Base-by-base conservation (phyloP, 2,797 vertebrate genomes). In the Dryobates pubescens region DNA sequence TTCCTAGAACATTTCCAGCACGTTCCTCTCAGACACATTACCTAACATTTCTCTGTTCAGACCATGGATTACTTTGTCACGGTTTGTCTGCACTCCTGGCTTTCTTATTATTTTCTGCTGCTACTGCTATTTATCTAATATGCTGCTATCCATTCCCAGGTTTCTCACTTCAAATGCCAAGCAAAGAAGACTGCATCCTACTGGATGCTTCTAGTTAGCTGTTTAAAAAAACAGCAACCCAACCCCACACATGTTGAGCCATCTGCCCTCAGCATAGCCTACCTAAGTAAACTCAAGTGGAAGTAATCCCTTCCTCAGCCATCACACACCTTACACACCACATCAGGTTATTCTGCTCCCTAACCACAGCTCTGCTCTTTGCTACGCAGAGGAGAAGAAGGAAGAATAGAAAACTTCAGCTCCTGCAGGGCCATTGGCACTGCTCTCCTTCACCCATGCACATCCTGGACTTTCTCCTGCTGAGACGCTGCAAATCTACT, bases 231-330 rank as follows among this genome's bases (percentile, higher is more conserved):
- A 54, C 67, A 57, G 5, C 29, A 61, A 15, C 36, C 16, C 36
- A 85, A 17, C 3, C 19, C 20, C 20, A 19, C 4, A 32, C 6
- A 38, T 0, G 0, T 6, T 36, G 8, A 34, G 38, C 8, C 4
- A 36, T 11, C 54, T 76, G 23, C 18, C 36, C 43, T 67, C 19
- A 29, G 8, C 24, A 24, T 7, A 74, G 56, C 4, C 8, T 64
- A 20, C 19, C n/a, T 34, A 13, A 38, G 68, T 53, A 36, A 75
- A 86, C 4, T 45, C 58, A 68, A 49, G 34, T 0, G 0, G 41
- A 87, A 80, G 2, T 7, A 59, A 72, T 9, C 5, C 29, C 72
- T 65, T 54, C 29, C 32, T 81, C 30, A 45, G 43, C 22, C 64
- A 34, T 54, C 53, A 26, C 53, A 26, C 7, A 8, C 16, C 36